These are phyloP conservation scores for Merodon equestris DNA, from an alignment of 2,888 invertebrate genomes.

Conservation along the genomic window DNA sequence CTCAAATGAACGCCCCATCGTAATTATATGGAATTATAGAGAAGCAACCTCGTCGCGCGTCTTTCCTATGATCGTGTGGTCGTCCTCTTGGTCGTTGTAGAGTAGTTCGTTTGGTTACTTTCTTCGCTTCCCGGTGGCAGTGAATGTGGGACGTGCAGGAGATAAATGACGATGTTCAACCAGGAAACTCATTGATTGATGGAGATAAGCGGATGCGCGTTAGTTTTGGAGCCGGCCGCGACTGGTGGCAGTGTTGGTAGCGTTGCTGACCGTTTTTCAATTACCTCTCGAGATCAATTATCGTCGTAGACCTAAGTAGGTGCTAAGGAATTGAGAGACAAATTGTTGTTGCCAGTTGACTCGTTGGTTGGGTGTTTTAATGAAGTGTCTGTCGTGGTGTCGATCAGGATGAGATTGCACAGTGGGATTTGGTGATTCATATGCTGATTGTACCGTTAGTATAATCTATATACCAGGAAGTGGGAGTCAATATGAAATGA, in stretches of 20 bases:
- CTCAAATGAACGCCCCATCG: constrained; percentile 62
- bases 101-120: constrained; percentile 13
- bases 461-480: constrained; percentile 44
- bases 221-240: constrained; percentile 42
- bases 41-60: constrained; percentile 38
- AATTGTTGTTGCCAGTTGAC: constrained; percentile 49
- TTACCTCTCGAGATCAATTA: constrained; percentile 62
- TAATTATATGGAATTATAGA: constrained; percentile 65
- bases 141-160: constrained; percentile 62
- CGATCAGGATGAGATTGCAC: constrained; percentile 36
- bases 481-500: constrained; percentile 60
- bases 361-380: constrained; percentile 38
- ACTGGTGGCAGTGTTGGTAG: constrained; percentile 30
- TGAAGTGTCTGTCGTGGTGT: constrained; percentile 65
- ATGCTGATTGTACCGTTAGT: constrained; percentile 39
- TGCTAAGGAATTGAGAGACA: constrained; percentile 56
- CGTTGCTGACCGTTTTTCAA: constrained; percentile 45
- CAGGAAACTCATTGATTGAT: constrained; percentile 68
- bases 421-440: constrained; percentile 43
- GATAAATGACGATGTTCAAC: constrained; percentile 69
- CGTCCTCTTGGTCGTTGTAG: constrained; percentile 30
- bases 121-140: constrained; percentile 46
- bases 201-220: constrained; percentile 63
- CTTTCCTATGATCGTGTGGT: constrained; percentile 4
- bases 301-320: constrained; percentile 54